Percentiles rank a stretch among this genome's conserved stretches.
Conservation (phyloP, 1,140 invertebrate genomes). For the Sminthurides bifidus region DNA sequence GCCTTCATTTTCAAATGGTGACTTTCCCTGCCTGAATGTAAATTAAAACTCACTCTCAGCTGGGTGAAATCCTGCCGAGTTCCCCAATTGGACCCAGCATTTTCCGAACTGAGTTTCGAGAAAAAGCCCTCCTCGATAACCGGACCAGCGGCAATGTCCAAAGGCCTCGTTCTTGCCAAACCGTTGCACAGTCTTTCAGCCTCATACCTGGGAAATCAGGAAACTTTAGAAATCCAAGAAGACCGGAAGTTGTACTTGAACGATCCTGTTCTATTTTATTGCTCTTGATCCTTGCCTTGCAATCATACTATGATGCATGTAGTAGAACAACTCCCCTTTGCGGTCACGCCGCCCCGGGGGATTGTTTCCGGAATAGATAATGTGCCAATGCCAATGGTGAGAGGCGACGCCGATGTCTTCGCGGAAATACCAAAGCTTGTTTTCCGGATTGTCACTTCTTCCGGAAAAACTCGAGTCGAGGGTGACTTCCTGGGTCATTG, state of each 20-base stretch:
- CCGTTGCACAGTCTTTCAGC: conserved; percentile 32
- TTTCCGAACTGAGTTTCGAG: conserved; percentile 25
- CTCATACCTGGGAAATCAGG: conserved; percentile 32
- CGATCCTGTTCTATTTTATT: neutral
- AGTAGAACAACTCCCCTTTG: conserved; percentile 58
- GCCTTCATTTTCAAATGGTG: no score
- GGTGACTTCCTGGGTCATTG: no score
- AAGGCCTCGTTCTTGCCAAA: conserved; percentile 15
- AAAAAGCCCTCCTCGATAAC: conserved; percentile 29
- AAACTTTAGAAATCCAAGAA: neutral
- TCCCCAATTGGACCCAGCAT: conserved; percentile 20
- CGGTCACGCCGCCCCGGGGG: conserved; percentile 43
- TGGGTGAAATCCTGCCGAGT: conserved; percentile 17
- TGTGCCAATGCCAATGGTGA: conserved; percentile 75
- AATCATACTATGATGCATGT: conserved; percentile 58
- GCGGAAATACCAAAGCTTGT: conserved; percentile 16
- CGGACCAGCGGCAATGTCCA: conserved; percentile 2
- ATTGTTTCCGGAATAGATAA: conserved; percentile 56
- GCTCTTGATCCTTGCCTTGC: conserved; percentile 31
- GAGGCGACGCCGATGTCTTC: conserved; percentile 35
- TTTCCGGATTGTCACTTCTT: conserved; percentile 13
- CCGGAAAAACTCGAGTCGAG: no score
- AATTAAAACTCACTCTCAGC: conserved; percentile 15
- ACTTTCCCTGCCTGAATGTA: no score
- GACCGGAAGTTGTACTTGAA: neutral